These are phyloP conservation scores for Danionella dracula DNA, from an alignment of 2,797 vertebrate species.

Conservation along the genomic window DNA sequence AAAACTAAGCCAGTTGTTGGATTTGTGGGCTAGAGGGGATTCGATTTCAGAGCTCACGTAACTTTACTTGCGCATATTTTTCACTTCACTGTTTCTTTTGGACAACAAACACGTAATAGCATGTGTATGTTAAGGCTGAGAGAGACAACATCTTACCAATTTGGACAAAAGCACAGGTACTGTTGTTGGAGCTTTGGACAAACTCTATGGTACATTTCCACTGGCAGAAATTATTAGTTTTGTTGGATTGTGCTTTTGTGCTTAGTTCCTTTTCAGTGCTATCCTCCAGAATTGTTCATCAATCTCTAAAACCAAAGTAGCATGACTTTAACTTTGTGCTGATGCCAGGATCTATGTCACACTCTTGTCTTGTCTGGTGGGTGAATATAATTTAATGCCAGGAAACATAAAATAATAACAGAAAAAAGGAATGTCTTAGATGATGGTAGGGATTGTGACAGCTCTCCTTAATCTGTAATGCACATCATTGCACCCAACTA, in stretches of 20 bases:
- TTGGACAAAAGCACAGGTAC: constrained; percentile 26
- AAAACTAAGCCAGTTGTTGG: neutral
- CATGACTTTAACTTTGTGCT: too few relatives aligned
- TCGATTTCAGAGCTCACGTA: neutral
- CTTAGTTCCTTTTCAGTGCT: neutral
- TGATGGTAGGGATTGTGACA: too few relatives aligned
- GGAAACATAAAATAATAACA: too few relatives aligned
- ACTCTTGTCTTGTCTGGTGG: too few relatives aligned
- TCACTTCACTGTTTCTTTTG: constrained; percentile 11
- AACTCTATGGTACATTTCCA: constrained; percentile 32
- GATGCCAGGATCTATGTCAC: too few relatives aligned
- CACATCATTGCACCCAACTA: too few relatives aligned
- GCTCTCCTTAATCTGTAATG: too few relatives aligned
- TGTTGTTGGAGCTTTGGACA: too few relatives aligned
- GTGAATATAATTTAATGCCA: too few relatives aligned
- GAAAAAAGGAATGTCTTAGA: too few relatives aligned
- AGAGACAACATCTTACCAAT: constrained; percentile 14
- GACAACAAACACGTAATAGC: constrained; percentile 21
- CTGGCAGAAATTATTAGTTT: constrained; percentile 10
- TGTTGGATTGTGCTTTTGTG: constrained; percentile 1
- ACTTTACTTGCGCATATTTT: constrained; percentile 2
- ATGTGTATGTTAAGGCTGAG: constrained; percentile 12
- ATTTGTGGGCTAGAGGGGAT: constrained; percentile 5
- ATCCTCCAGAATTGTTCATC: neutral
- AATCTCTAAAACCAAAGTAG: neutral